Conservation (phyloP, 2,113 vertebrate species). For the Oryctolagus cuniculus region DNA sequence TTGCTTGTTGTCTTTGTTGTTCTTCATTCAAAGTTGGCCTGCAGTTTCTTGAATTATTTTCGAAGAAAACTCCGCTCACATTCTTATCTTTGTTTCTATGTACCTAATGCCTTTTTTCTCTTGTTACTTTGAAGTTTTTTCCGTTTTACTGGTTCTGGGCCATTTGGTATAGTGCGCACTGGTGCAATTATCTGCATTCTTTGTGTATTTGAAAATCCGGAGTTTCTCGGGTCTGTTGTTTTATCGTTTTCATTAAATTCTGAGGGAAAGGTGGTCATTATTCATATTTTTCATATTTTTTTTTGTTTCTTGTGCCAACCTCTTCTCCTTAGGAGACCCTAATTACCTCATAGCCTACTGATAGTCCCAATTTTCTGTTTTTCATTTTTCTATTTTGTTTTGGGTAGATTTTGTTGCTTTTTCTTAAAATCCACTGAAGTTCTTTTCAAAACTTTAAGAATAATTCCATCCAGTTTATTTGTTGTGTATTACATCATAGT, state of each 20-base stretch:
- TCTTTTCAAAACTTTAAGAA: not conserved
- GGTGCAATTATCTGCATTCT: not conserved
- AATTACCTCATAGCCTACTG: not conserved
- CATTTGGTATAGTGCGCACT: not conserved
- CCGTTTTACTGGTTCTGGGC: not conserved
- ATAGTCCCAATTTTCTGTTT: not conserved
- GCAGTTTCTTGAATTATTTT: not conserved
- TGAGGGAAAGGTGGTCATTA: not conserved
- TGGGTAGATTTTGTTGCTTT: not conserved
- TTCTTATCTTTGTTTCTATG: not conserved
- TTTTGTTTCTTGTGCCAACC: not conserved
- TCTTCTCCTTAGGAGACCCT: not conserved
- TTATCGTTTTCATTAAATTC: not conserved
- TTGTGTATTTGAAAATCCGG: not conserved
- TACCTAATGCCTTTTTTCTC: not conserved
- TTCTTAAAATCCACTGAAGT: not conserved
- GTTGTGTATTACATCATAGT: not conserved
- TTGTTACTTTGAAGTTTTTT: conserved; percentile 14
- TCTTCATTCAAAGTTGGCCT: not conserved
- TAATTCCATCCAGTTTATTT: not conserved
- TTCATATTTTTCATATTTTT: not conserved
- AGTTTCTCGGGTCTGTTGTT: not conserved
- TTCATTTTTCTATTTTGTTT: conserved; percentile 14
- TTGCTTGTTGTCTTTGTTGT: not conserved
- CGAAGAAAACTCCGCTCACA: not conserved